Conservation (phyloP, 1,140 invertebrate genomes). For the Drosophila quadrilineata region DNA sequence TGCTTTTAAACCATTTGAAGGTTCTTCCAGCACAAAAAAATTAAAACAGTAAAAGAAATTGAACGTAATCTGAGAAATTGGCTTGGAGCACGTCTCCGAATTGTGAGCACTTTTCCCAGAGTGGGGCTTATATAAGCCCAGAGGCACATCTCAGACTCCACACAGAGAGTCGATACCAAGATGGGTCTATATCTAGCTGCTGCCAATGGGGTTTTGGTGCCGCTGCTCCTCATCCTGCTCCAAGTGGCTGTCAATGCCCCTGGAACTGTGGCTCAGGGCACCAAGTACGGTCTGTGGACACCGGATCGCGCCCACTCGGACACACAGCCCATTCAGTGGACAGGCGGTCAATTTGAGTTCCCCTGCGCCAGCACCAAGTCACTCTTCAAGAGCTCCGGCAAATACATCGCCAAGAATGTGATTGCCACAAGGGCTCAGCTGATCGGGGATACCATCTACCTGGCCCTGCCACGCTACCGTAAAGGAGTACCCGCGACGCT, state of each 20-base stretch:
- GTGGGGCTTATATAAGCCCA: slow-evolving; percentile 58
- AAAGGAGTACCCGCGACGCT: slow-evolving; percentile 83
- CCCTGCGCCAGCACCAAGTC: slow-evolving; percentile 83
- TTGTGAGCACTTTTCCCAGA: slow-evolving; percentile 26
- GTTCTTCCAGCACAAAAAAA: slow-evolving; percentile 40
- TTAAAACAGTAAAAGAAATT: neutral
- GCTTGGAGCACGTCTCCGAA: slow-evolving; percentile 46
- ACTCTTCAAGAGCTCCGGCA: slow-evolving; percentile 82
- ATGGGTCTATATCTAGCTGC: slow-evolving; percentile 30
- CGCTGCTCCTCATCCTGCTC: neutral
- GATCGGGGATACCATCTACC: slow-evolving; percentile 82
- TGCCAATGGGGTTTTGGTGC: neutral
- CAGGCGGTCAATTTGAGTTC: slow-evolving; percentile 83
- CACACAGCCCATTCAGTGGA: slow-evolving; percentile 79
- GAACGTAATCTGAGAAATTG: slow-evolving; percentile 46
- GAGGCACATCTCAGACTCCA: slow-evolving; percentile 15
- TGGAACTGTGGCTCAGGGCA: slow-evolving; percentile 57
- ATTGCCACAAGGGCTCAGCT: slow-evolving; percentile 84
- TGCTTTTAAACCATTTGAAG: slow-evolving; percentile 23
- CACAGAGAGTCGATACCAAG: neutral
- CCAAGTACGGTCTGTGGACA: slow-evolving; percentile 68
- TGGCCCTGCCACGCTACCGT: slow-evolving; percentile 84
- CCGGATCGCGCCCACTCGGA: slow-evolving; percentile 62
- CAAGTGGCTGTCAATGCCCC: neutral
- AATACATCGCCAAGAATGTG: slow-evolving; percentile 84